Evolutionary conservation across 2,888 invertebrate species (phyloP).

Genomic region (Torymus texanus): DNA sequence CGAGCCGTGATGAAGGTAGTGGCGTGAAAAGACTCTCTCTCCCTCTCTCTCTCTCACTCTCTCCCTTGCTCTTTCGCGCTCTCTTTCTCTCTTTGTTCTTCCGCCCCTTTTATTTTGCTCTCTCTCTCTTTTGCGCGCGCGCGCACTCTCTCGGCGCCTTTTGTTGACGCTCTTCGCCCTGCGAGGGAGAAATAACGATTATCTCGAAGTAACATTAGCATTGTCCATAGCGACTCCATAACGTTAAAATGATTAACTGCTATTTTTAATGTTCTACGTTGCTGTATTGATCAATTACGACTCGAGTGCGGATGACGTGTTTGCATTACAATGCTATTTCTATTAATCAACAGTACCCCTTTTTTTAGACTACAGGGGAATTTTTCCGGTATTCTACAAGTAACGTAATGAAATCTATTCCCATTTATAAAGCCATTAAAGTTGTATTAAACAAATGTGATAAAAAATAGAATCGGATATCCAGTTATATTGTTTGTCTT

Average conservation of each 20-base stretch:
- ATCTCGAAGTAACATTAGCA: constrained; percentile 26
- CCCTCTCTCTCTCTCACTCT: constrained; percentile 4
- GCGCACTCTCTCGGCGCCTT: not conserved
- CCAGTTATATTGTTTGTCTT: too few species aligned
- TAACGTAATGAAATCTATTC: too few species aligned
- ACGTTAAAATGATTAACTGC: constrained; percentile 12
- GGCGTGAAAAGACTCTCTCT: constrained; percentile 37
- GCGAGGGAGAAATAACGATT: constrained; percentile 12
- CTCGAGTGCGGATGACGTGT: not conserved
- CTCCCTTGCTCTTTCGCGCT: constrained; percentile 1
- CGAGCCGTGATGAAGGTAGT: constrained; percentile 39
- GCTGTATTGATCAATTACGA: not conserved
- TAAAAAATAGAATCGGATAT: too few species aligned
- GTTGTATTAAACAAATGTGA: too few species aligned
- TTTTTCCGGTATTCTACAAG: not conserved
- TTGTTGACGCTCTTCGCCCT: too few species aligned
- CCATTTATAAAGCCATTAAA: too few species aligned
- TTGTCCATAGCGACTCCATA: not conserved
- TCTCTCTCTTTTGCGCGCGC: not conserved
- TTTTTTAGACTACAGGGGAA: not conserved
- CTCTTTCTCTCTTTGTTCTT: constrained; percentile 20
- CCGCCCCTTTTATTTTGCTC: constrained; percentile 14
- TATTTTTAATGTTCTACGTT: not conserved
- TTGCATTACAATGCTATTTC: not conserved
- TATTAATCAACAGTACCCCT: not conserved